phyloP scores from a whole-genome alignment of 2,888 invertebrate genomes.

The Myopa tessellatipennis region DNA sequence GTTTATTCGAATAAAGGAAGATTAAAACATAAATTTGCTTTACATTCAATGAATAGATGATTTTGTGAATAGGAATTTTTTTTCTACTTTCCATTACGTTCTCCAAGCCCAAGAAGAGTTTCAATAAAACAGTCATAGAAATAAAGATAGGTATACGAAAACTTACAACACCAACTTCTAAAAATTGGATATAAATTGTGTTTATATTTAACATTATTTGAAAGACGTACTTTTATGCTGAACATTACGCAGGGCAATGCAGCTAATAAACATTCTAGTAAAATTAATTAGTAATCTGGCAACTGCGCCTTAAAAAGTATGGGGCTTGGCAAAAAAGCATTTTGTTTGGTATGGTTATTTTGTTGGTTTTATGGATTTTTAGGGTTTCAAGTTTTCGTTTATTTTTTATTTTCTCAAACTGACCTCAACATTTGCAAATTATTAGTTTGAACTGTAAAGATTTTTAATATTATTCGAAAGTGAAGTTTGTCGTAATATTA shows the following conservation, averaged over 20 bases:
- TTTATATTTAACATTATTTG: conserved; percentile 8
- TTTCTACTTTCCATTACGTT: conserved; percentile 6
- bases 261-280: background rate
- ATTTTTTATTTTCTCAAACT: background rate
- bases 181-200: background rate
- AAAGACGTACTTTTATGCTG: background rate
- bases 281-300: background rate
- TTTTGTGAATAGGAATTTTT: background rate
- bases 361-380: conserved; percentile 31
- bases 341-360: conserved; percentile 37
- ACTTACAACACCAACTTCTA: background rate
- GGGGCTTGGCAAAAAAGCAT: no score
- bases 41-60: conserved; percentile 15
- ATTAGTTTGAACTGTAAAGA: background rate
- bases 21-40: conserved; percentile 36
- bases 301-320: no score
- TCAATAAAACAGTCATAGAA: background rate
- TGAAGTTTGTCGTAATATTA: conserved; percentile 11
- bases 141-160: background rate
- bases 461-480: background rate
- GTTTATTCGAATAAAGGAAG: conserved; percentile 28
- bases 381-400: conserved; percentile 23
- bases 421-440: background rate
- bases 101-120: conserved; percentile 1
- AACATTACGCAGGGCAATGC: conserved; percentile 15